Evolutionary conservation across 2,113 vertebrate species (phyloP).

Genomic region (Gulo gulo): DNA sequence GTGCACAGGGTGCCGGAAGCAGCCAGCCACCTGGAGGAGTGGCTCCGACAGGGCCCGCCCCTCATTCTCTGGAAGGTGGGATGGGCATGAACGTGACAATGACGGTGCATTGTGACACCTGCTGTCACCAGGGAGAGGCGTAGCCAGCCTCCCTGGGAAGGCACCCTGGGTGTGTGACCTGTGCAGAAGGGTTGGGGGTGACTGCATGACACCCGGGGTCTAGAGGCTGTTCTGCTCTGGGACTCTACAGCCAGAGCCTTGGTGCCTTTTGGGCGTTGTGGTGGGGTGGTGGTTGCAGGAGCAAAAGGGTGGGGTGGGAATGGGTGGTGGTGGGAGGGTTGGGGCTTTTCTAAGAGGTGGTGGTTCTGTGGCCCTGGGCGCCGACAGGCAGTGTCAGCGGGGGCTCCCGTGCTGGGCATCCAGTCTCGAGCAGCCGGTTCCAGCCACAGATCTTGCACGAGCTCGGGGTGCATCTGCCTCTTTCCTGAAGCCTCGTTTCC

Average conservation of each 20-base stretch:
- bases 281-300: not conserved
- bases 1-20: not conserved
- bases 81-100: not conserved
- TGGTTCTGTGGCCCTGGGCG: not conserved
- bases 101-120: fast-evolving
- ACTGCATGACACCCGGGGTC: fast-evolving
- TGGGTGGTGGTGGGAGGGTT: fast-evolving
- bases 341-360: not conserved
- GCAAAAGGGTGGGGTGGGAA: not conserved
- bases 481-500: not conserved
- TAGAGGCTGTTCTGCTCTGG: not conserved
- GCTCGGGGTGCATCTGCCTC: fast-evolving
- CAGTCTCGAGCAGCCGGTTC: fast-evolving
- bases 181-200: not conserved
- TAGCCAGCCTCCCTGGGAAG: not conserved
- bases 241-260: not conserved
- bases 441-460: not conserved
- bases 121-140: not conserved
- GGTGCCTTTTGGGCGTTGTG: not conserved
- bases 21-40: not conserved
- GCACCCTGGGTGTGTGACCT: not conserved
- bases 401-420: not conserved
- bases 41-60: not conserved
- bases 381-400: fast-evolving
- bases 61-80: not conserved